Percentiles rank a stretch among this genome's conserved stretches.
Evolutionary conservation across 2,797 vertebrate species (phyloP).

Genomic region (Acanthis flammea): DNA sequence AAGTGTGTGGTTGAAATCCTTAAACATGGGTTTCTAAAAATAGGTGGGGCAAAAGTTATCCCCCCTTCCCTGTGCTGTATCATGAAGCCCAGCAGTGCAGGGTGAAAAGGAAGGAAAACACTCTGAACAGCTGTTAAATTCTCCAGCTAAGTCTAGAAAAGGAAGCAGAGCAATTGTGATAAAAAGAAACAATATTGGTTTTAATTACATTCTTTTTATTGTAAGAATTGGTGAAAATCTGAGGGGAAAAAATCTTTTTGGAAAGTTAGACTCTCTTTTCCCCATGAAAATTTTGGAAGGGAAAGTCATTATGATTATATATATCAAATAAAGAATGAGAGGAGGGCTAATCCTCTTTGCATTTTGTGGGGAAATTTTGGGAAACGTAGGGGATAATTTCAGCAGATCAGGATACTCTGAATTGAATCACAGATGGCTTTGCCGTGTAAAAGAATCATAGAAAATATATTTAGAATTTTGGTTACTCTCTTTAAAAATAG

Average conservation of each 20-base stretch:
- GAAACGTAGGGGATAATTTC: constrained; percentile 66
- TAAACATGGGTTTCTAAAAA: background rate
- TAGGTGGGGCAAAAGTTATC: background rate
- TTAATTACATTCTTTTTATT: background rate
- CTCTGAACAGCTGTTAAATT: constrained; percentile 42
- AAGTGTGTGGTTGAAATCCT: background rate
- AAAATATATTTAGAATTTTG: constrained; percentile 32
- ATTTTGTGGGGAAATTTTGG: constrained; percentile 44
- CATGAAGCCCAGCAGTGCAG: background rate
- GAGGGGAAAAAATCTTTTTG: constrained; percentile 14
- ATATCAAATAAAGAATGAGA: constrained; percentile 54
- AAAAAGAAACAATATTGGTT: background rate
- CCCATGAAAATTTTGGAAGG: constrained; percentile 58
- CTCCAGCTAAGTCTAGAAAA: constrained; percentile 29
- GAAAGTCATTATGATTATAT: constrained; percentile 24
- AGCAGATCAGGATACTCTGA: constrained; percentile 65
- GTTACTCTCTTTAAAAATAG: constrained; percentile 67
- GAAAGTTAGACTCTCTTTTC: constrained; percentile 54
- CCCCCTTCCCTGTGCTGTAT: background rate
- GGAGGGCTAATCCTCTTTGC: constrained; percentile 40
- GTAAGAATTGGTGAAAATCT: constrained; percentile 26
- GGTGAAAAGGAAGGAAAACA: constrained; percentile 18
- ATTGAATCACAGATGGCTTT: constrained; percentile 66
- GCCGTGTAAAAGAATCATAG: constrained; percentile 60
- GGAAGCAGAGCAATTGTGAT: constrained; percentile 32